Percentiles rank a stretch among this genome's conserved stretches.
phyloP scores from a whole-genome alignment of 2,888 invertebrate species.

The Leptogaster cylindrica region DNA sequence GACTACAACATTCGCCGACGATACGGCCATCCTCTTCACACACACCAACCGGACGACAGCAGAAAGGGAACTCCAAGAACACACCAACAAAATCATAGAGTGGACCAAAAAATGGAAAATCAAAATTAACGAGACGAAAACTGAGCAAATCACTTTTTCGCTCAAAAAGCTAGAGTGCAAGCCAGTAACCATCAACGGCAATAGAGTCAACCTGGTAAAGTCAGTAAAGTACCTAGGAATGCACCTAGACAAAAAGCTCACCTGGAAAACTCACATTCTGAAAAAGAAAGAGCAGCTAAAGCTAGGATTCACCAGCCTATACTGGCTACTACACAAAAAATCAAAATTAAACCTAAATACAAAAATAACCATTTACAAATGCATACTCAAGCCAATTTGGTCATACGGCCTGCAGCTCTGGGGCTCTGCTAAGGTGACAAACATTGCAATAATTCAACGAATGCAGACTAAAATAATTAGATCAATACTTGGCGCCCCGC shows the following conservation, averaged over 20 bases:
- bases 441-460: not conserved
- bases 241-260: not conserved
- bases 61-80: not conserved
- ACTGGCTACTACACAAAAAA: not conserved
- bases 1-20: not conserved
- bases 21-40: not conserved
- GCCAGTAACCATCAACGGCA: not conserved
- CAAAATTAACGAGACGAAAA: not conserved
- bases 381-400: not conserved
- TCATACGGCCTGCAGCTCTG: not conserved
- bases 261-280: not conserved
- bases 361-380: not conserved
- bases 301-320: not conserved
- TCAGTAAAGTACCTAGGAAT: not conserved
- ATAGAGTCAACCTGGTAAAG: not conserved
- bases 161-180: not conserved
- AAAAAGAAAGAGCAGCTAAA: not conserved
- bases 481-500: not conserved
- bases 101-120: not conserved
- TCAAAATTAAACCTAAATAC: not conserved
- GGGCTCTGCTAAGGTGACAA: not conserved
- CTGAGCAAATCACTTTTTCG: not conserved
- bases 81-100: not conserved
- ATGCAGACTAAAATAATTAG: conserved; percentile 7
- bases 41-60: not conserved